These are phyloP conservation scores for Varecia variegata DNA, from an alignment of 2,797 vertebrate species.

Conservation along the genomic window DNA sequence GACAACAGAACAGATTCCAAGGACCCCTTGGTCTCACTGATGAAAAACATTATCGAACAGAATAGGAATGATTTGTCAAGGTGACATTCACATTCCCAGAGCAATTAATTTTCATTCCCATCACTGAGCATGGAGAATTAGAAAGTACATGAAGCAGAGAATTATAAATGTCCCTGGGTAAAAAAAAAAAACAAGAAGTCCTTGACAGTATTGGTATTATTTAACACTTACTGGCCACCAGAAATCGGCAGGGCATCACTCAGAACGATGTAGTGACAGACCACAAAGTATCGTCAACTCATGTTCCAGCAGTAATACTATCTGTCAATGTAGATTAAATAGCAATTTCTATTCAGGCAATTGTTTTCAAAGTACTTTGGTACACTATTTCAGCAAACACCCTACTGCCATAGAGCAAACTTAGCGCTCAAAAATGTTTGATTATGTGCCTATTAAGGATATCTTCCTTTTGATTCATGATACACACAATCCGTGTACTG, in stretches of 20 bases:
- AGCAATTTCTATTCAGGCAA: slow-evolving; percentile 38
- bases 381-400: neutral
- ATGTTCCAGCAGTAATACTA: neutral
- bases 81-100: slow-evolving; percentile 27
- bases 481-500: neutral
- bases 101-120: slow-evolving; percentile 69
- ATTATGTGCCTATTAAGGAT: neutral
- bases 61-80: slow-evolving; percentile 47
- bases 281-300: neutral
- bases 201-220: slow-evolving; percentile 16
- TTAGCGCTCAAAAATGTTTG: neutral
- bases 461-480: slow-evolving; percentile 25
- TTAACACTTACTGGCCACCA: slow-evolving; percentile 30
- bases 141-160: slow-evolving; percentile 49
- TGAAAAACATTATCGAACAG: slow-evolving; percentile 54
- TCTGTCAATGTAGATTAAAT: slow-evolving; percentile 46
- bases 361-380: slow-evolving; percentile 33
- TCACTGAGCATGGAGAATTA: slow-evolving; percentile 69
- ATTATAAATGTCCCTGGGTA: slow-evolving; percentile 43
- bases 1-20: neutral
- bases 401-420: neutral
- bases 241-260: neutral
- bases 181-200: slow-evolving; percentile 42
- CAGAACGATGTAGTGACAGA: neutral
- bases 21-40: neutral